Evolutionary conservation across 2,113 vertebrate species (phyloP), one percentile per base, ranked within the genome.

Genomic region (Murina feae): DNA sequence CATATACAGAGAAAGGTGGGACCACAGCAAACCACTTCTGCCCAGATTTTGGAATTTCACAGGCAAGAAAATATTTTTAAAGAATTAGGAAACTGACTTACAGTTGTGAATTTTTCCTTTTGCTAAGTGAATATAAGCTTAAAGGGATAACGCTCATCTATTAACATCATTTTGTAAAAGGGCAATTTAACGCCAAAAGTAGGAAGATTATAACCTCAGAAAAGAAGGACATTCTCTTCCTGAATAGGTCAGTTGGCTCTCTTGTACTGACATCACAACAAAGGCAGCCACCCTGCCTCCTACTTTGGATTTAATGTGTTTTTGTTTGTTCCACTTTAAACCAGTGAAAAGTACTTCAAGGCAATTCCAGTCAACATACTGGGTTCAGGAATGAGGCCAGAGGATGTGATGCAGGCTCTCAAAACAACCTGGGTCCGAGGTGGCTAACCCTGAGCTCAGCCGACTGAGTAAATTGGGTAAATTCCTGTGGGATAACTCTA

Each of bases 241-340:
- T 91, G 9, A 93, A 10, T 35, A 72, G 44, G 51, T 65, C 86
- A 89, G 5, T 12, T 55, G 65, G 21, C 16, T 35, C 30, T 86
- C 69, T 91, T 39, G 12, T 7, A 74, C 47, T 66, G 35, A 90
- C 53, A 42, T 84, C 78, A 65, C 49, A 87, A 76, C 30, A 42
- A 83, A 95, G 21, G 37, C 25, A 47, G 23, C 32, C 47, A 81
- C 35, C 25, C 39, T 72, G 21, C 8, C 12, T 6, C 17, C 17
- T 51, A 23, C 25, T 60, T 63, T 47, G 63, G 44, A 87, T 11
- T 60, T 39, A 63, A 78, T 35, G 21, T 66, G 25, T 60, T 28
- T 69, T 42, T 81, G 47, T 55, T 93, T 94, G 80, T 86, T 84
- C 69, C 53, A 86, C 37, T 91, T 95, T 72, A 95, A 81, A 82